Evolutionary conservation across 1,140 invertebrate genomes (phyloP).

Genomic region (Caenorhabditis elegans): DNA sequence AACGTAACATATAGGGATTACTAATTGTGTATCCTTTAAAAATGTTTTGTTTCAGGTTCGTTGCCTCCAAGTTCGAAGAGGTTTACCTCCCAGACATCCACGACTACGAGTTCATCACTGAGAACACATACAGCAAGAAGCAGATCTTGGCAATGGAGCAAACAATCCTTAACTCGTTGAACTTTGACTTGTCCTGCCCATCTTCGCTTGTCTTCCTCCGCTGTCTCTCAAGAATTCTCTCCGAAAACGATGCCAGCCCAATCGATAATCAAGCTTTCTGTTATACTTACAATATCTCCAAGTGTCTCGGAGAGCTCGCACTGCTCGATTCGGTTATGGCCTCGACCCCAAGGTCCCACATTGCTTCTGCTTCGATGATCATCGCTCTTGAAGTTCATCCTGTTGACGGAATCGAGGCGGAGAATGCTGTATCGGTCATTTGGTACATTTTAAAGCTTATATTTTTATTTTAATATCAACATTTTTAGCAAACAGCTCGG

Average conservation of each 20-base stretch:
- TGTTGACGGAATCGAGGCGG: background rate
- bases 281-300: conserved; percentile 9
- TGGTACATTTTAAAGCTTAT: too few relatives aligned
- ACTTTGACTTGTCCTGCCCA: background rate
- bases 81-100: conserved; percentile 38
- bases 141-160: conserved; percentile 42
- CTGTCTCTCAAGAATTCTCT: background rate
- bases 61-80: conserved; percentile 43
- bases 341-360: background rate
- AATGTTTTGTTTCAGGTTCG: background rate
- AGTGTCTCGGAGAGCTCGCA: conserved; percentile 2
- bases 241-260: background rate
- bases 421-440: background rate
- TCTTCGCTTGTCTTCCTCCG: background rate
- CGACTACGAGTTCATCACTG: conserved; percentile 44
- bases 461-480: background rate
- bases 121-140: conserved; percentile 42
- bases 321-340: background rate
- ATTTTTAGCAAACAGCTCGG: background rate
- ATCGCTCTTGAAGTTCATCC: background rate
- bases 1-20: too few relatives aligned
- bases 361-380: background rate
- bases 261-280: background rate
- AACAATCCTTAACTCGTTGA: background rate
- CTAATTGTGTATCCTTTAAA: background rate